These are phyloP conservation scores for Eclectus roratus DNA, from an alignment of 2,113 vertebrate genomes.

Conservation along the genomic window DNA sequence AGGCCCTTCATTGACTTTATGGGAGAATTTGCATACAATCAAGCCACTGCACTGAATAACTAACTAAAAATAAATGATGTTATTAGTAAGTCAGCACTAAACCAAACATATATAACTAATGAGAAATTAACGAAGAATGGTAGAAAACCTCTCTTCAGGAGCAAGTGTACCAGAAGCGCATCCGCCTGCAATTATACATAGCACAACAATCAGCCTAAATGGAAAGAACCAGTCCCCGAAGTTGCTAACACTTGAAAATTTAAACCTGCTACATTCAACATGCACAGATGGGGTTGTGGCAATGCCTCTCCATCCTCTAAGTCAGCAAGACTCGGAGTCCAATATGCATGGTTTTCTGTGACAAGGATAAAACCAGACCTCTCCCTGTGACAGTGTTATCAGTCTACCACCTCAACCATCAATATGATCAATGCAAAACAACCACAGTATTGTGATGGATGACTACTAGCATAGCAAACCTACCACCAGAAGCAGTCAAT, in stretches of 20 bases:
- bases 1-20: background rate
- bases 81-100: background rate
- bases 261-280: background rate
- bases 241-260: background rate
- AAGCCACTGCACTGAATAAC: background rate
- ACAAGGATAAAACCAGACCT: background rate
- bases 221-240: background rate
- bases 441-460: background rate
- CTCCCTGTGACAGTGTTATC: background rate
- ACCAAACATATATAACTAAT: background rate
- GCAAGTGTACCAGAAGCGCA: fast-evolving
- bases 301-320: background rate
- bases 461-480: background rate
- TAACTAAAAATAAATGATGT: background rate
- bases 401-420: background rate
- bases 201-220: background rate
- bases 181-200: background rate
- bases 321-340: background rate
- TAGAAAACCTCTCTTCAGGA: background rate
- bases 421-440: background rate
- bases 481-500: background rate
- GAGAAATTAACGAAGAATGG: background rate
- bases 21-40: background rate
- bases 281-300: background rate
- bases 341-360: fast-evolving